Conservation (phyloP, 2,113 vertebrate species). For the Heterotis niloticus region DNA sequence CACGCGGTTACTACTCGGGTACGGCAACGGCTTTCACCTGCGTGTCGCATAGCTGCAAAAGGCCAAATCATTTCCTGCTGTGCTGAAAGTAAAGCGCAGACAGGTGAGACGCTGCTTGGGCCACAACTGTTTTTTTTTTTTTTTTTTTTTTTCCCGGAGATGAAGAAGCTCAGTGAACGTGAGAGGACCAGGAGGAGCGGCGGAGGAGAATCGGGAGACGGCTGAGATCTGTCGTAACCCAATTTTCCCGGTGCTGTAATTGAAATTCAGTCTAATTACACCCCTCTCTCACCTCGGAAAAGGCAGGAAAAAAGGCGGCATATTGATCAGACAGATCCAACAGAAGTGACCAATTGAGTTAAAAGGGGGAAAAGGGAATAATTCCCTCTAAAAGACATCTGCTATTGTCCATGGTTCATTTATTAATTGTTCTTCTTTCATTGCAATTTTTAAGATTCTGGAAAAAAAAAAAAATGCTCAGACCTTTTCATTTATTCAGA, state of each 20-base stretch:
- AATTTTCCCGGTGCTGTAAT: conserved; percentile 36
- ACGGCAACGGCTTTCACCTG: too few relatives aligned
- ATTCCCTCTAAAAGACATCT: conserved; percentile 46
- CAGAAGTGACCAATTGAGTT: conserved; percentile 58
- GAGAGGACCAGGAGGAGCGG: neutral
- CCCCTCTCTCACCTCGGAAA: conserved; percentile 26
- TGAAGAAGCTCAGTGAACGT: neutral
- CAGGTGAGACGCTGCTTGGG: neutral
- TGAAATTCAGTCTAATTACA: conserved; percentile 62
- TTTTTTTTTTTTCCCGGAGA: too few relatives aligned
- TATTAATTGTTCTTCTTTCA: conserved; percentile 44
- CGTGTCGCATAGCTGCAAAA: too few relatives aligned
- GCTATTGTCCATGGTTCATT: conserved; percentile 49
- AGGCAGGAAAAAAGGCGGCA: conserved; percentile 30
- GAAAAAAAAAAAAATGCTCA: conserved; percentile 53
- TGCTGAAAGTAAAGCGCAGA: neutral
- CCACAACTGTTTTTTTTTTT: neutral
- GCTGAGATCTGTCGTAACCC: conserved; percentile 31
- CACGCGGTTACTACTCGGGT: too few relatives aligned
- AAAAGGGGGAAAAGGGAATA: conserved; percentile 44
- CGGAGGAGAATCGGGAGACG: conserved; percentile 26
- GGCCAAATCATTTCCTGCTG: neutral
- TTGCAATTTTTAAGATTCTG: conserved; percentile 48
- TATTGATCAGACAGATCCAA: conserved; percentile 42
- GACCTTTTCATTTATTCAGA: conserved; percentile 48